A percentile compares a stretch with the other conserved stretches of the same genome.
These are phyloP conservation scores for Ellobium chinense DNA, from an alignment of 2,888 invertebrate species.

Conservation along the genomic window DNA sequence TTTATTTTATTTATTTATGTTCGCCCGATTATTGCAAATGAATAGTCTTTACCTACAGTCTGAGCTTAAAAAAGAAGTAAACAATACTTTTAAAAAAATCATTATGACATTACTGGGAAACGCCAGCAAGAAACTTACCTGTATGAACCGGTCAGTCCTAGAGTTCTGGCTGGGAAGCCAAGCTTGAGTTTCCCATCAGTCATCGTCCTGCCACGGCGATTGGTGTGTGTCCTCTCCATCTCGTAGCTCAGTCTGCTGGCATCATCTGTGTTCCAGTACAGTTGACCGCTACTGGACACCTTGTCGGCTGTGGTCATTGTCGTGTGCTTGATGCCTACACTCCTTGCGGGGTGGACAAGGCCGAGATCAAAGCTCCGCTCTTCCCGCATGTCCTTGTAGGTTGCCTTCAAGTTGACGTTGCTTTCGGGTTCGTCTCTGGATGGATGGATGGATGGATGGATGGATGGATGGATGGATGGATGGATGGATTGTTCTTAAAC, in stretches of 20 bases:
- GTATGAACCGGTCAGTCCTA: slow-evolving; percentile 43
- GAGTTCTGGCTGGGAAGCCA: slow-evolving; percentile 53
- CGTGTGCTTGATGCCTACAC: slow-evolving; percentile 54
- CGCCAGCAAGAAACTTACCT: too few species aligned
- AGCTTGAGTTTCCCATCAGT: slow-evolving; percentile 51
- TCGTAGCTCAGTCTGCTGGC: slow-evolving; percentile 52
- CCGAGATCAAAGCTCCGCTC: slow-evolving; percentile 3
- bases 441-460: not conserved
- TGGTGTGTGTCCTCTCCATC: slow-evolving; percentile 33
- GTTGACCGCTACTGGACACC: slow-evolving; percentile 50
- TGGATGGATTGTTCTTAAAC: not conserved
- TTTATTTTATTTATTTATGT: too few species aligned
- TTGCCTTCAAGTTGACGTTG: slow-evolving; percentile 57
- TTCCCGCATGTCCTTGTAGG: slow-evolving; percentile 53
- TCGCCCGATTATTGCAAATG: too few species aligned
- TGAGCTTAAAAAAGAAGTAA: too few species aligned
- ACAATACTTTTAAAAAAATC: too few species aligned
- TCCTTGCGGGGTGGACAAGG: slow-evolving; percentile 54
- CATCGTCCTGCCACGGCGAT: slow-evolving; percentile 10
- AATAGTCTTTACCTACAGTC: too few species aligned
- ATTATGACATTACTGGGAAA: too few species aligned
- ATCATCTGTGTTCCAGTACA: slow-evolving; percentile 58
- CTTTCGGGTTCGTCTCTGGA: slow-evolving; percentile 54
- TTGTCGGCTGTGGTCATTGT: slow-evolving; percentile 39
- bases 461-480: not conserved